These are phyloP conservation scores for Caenorhabditis elegans DNA, from an alignment of 1,140 invertebrate genomes.

Conservation along the genomic window DNA sequence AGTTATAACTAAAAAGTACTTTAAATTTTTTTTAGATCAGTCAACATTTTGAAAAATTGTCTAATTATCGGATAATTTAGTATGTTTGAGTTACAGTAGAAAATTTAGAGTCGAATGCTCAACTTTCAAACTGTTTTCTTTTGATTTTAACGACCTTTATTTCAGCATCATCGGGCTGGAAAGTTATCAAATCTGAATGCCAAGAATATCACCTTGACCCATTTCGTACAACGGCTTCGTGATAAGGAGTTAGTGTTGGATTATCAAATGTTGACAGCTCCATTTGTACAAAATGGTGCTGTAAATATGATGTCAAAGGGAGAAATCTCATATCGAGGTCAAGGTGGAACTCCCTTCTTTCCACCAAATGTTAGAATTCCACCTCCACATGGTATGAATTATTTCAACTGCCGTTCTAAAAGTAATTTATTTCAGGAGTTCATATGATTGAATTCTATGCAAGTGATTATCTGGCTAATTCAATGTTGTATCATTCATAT, in stretches of 20 bases:
- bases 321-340: conserved; percentile 61
- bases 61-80: too few species aligned
- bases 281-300: conserved; percentile 62
- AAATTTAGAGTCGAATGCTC: too few species aligned
- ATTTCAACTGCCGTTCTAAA: neutral
- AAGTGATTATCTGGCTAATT: conserved; percentile 65
- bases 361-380: conserved; percentile 64
- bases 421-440: conserved; percentile 54
- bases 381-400: conserved; percentile 58
- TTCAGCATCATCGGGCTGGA: neutral
- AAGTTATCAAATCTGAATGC: conserved; percentile 18
- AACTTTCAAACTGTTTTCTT: neutral
- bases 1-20: too few species aligned
- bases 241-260: conserved; percentile 62
- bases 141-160: neutral
- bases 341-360: conserved; percentile 62
- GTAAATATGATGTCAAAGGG: conserved; percentile 62
- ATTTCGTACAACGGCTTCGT: conserved; percentile 61
- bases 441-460: conserved; percentile 65
- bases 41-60: too few species aligned
- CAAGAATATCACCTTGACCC: conserved; percentile 60
- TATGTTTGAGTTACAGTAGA: too few species aligned
- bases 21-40: too few species aligned
- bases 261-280: conserved; percentile 59
- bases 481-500: conserved; percentile 66